phyloP scores from a whole-genome alignment of 1,140 invertebrate species.

The Drosophila miranda region DNA sequence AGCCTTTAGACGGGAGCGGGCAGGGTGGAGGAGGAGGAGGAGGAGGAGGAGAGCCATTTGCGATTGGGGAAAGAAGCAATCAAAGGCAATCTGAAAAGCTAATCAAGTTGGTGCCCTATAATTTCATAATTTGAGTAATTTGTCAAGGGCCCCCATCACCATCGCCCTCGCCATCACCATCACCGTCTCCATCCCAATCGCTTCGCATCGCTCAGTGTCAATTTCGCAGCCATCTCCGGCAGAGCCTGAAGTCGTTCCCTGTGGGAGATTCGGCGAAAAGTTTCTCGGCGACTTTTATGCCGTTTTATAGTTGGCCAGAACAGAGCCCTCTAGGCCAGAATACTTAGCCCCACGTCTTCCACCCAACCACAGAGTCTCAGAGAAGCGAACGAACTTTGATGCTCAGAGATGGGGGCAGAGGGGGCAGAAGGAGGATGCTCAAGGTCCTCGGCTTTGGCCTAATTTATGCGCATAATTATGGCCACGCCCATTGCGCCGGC shows the following conservation, averaged over 20 bases:
- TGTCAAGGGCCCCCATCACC: conserved; percentile 17
- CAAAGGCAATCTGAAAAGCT: conserved; percentile 56
- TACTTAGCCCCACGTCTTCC: no score
- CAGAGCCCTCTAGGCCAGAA: no score
- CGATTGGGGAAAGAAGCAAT: conserved; percentile 35
- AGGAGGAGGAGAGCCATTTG: neutral
- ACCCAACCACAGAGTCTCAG: neutral
- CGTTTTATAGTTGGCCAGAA: conserved; percentile 23
- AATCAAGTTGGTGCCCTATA: conserved; percentile 67
- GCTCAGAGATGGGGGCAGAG: neutral
- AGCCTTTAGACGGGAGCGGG: no score
- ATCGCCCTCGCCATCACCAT: neutral
- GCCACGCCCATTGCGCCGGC: conserved; percentile 51
- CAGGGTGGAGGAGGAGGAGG: no score
- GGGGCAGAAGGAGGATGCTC: neutral
- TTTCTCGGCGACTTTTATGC: neutral
- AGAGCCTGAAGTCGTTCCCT: conserved; percentile 4
- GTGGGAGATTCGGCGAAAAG: conserved; percentile 6
- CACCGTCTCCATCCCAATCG: no score
- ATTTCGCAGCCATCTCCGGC: conserved; percentile 4
- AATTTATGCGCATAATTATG: conserved; percentile 77
- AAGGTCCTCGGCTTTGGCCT: conserved; percentile 41
- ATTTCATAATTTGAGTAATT: conserved; percentile 71
- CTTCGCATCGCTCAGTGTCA: conserved; percentile 1
- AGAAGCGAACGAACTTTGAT: conserved; percentile 27